Evolutionary conservation across 2,888 invertebrate species (phyloP).

Genomic region (Polyommatus iphigenia): DNA sequence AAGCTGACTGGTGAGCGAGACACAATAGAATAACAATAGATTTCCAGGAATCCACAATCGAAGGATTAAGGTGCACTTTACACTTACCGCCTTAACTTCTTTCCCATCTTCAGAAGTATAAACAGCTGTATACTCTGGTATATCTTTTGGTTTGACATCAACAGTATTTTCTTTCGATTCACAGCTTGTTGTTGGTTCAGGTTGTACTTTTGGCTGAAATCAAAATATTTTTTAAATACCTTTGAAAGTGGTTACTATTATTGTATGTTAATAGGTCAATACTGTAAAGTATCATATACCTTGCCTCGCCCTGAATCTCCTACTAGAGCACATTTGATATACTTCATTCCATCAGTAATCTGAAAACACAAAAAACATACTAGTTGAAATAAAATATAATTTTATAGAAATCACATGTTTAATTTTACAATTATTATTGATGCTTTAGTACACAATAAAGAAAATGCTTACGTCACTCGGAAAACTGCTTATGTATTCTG

Average conservation of each 20-base stretch:
- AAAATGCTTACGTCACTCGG: slow-evolving; percentile 44
- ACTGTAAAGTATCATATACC: slow-evolving; percentile 35
- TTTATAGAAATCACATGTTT: neutral
- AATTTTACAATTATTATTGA: neutral
- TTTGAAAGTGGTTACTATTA: neutral
- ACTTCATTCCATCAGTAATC: slow-evolving; percentile 49
- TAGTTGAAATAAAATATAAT: neutral
- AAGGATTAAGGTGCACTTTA: neutral
- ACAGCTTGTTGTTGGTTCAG: neutral
- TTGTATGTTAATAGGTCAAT: neutral
- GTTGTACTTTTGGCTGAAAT: neutral
- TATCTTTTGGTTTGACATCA: neutral
- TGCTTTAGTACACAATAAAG: slow-evolving; percentile 3
- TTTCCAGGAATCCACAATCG: too few species aligned
- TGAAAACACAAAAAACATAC: slow-evolving; percentile 41
- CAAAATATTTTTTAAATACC: neutral
- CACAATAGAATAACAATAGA: too few species aligned
- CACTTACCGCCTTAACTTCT: neutral
- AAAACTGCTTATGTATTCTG: slow-evolving; percentile 55
- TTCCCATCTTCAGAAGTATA: neutral
- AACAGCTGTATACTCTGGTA: neutral
- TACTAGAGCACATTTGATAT: slow-evolving; percentile 47
- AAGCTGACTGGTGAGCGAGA: too few species aligned
- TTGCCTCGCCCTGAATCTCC: slow-evolving; percentile 54
- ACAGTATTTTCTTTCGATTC: neutral